These are phyloP conservation scores for Hyperoodon ampullatus DNA, from an alignment of 2,113 vertebrate species.

Conservation along the genomic window DNA sequence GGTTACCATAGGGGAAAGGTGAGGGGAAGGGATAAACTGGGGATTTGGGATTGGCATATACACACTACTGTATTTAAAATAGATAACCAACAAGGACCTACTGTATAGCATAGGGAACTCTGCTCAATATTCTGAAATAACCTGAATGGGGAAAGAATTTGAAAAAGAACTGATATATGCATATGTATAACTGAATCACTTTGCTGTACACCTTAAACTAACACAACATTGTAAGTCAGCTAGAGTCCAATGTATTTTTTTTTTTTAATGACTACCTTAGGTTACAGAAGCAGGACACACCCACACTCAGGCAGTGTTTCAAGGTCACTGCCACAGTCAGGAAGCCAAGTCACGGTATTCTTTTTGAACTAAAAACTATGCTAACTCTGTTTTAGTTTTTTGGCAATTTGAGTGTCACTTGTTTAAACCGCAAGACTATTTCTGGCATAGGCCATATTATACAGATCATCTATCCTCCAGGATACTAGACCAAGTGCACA, in stretches of 20 bases:
- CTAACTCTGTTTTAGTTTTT: not conserved
- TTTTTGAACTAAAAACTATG: not conserved
- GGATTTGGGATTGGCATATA: not conserved
- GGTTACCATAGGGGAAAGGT: not conserved
- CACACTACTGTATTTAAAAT: not conserved
- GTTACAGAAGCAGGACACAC: not conserved
- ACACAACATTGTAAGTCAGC: too few species aligned
- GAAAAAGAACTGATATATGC: not conserved
- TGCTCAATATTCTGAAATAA: not conserved
- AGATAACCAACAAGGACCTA: not conserved
- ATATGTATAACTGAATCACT: not conserved
- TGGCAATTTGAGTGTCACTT: not conserved
- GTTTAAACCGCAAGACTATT: not conserved
- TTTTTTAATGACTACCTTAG: not conserved
- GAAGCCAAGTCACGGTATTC: not conserved
- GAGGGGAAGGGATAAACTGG: not conserved
- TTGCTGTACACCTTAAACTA: not conserved
- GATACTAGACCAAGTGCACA: not conserved
- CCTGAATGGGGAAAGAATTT: not conserved
- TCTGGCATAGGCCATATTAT: not conserved
- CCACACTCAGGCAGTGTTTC: rapidly evolving
- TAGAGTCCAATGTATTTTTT: too few species aligned
- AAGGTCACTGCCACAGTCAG: not conserved
- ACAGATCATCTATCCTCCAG: not conserved
- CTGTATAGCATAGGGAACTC: not conserved